These are phyloP conservation scores for Steatornis caripensis DNA, from an alignment of 2,113 vertebrate species.

Conservation along the genomic window DNA sequence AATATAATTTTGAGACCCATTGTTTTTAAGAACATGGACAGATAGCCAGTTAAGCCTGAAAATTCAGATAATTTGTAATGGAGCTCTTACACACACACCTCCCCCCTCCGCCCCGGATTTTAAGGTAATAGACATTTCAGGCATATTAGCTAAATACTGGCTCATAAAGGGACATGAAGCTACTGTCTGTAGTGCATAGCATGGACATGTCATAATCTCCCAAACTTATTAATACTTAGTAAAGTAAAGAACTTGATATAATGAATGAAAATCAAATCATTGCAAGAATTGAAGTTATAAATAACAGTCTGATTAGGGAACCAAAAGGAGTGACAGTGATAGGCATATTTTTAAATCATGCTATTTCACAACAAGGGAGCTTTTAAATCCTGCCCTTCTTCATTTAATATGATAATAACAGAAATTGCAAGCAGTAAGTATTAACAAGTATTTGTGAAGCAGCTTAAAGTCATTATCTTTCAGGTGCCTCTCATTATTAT, in stretches of 20 bases:
- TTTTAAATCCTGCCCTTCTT: not conserved
- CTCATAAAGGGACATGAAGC: not conserved
- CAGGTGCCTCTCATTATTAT: not conserved
- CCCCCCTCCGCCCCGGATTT: not conserved
- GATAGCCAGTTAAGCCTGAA: not conserved
- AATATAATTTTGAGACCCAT: accelerated
- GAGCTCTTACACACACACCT: too few species aligned
- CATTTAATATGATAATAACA: not conserved
- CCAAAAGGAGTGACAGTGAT: not conserved
- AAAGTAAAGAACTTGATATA: not conserved
- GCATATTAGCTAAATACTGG: not conserved
- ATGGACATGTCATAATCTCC: not conserved
- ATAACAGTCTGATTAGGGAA: not conserved
- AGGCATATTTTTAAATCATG: not conserved
- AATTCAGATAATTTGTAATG: not conserved
- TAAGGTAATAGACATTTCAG: not conserved
- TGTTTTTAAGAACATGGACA: not conserved
- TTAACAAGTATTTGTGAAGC: not conserved
- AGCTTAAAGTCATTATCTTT: conserved; percentile 17
- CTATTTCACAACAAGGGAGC: not conserved
- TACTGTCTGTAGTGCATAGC: accelerated
- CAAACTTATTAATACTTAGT: not conserved
- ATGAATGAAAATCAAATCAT: not conserved
- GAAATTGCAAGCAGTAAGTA: not conserved
- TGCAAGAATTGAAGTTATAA: not conserved